Evolutionary conservation across 2,113 vertebrate species (phyloP).

Genomic region (Crotophaga sulcirostris): DNA sequence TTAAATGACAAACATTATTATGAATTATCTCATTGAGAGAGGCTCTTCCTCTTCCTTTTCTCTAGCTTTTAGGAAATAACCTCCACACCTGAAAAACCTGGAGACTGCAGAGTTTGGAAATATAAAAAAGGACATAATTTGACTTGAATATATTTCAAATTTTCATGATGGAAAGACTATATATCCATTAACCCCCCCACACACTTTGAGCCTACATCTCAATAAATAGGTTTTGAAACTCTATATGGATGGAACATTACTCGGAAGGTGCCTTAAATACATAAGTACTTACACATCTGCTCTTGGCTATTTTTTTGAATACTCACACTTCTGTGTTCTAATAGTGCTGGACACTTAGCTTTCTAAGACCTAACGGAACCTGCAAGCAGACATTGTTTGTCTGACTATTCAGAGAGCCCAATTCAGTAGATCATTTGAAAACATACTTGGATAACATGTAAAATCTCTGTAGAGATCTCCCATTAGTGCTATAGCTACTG

Average conservation of each 20-base stretch:
- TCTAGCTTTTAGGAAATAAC: background rate
- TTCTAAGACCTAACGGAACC: background rate
- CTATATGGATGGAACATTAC: background rate
- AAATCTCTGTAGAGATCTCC: background rate
- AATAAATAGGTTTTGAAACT: background rate
- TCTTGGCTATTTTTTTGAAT: background rate
- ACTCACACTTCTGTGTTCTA: rapidly evolving
- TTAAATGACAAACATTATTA: background rate
- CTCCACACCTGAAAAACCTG: background rate
- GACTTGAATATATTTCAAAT: background rate
- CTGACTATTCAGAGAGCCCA: background rate
- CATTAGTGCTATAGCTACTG: background rate
- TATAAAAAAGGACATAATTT: background rate
- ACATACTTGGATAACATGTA: background rate
- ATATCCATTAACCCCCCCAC: background rate
- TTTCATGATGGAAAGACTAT: background rate
- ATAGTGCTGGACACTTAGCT: background rate
- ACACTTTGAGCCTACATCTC: background rate
- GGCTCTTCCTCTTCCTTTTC: background rate
- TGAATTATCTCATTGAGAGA: background rate
- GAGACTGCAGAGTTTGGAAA: background rate
- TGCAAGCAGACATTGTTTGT: background rate
- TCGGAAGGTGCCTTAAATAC: background rate
- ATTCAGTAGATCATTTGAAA: background rate
- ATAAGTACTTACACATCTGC: background rate